Base-by-base conservation (phyloP, 2,113 vertebrate genomes). In the Pseudorectes ferrugineus region DNA sequence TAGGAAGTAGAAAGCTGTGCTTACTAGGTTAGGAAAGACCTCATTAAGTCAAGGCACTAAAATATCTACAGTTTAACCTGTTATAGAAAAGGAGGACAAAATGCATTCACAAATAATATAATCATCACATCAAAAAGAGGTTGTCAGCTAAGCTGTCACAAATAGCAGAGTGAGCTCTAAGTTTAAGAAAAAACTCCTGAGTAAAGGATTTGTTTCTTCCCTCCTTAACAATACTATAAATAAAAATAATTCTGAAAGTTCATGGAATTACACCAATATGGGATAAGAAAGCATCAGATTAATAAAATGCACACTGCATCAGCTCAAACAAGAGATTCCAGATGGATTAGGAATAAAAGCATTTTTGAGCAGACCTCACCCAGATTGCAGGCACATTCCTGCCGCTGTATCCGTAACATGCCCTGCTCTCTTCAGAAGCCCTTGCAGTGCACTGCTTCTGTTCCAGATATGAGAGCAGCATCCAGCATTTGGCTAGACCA, bases 401-500 rank as follows among this genome's bases (percentile, higher is more conserved):
- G 74, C 52, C 9, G 5, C 66, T 33, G 7, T 22, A 21, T 61
- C 57, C 0, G 0, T 29, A 76, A 65, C 74, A 16, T 57, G 62
- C 36, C 25, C 40, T 79, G 45, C 36, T 78, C 66, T 65, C 66
- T 93, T 55, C 10, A 2, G 67, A 76, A 92, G 66, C 71, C 66
- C 81, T 94, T 70, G 71, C 88, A 92, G 58, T 1, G 0, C 16
- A 11, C 33, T 85, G 90, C 85, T 92, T 31, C 81, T 79, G 49
- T 70, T 89, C 88, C 78, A 93, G 85, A 79, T 45, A 94, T 4
- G 25, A 90, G 23, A 33, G 42, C 66, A 96, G 78, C 67, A 88
- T 90, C 85, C 90, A 96, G 54, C 67, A 49, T 85, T 92, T 96
- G 92, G 90, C 78, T 68, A 57, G 42, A 85, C 62, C 62, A 42